A percentile compares a stretch with the other conserved stretches of the same genome.
These are phyloP conservation scores for Falcunculus frontatus DNA, from an alignment of 2,113 vertebrate species.

Conservation along the genomic window DNA sequence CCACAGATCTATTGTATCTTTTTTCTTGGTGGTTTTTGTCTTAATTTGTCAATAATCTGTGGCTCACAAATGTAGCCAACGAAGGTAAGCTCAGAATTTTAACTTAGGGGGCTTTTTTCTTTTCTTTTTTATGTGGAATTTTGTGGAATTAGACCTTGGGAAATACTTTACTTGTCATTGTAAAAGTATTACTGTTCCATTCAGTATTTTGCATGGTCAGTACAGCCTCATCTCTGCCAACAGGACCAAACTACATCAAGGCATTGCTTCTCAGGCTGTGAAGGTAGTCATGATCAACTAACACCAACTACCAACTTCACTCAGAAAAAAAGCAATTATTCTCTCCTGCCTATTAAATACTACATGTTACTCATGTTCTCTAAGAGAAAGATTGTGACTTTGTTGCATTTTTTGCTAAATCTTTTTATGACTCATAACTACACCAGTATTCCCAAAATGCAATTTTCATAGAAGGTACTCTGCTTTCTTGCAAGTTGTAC, in stretches of 20 bases:
- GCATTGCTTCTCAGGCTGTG: neutral
- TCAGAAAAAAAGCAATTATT: neutral
- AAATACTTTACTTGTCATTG: constrained; percentile 18
- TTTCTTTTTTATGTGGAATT: neutral
- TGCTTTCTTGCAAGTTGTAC: neutral
- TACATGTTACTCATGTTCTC: neutral
- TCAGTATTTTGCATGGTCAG: constrained; percentile 3
- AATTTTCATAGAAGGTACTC: neutral
- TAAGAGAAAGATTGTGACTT: neutral
- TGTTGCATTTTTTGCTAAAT: neutral
- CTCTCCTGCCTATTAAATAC: neutral
- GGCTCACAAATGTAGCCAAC: constrained; percentile 12
- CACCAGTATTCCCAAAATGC: neutral
- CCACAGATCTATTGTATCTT: neutral
- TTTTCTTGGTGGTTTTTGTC: constrained; percentile 8
- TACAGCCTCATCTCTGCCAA: constrained; percentile 13
- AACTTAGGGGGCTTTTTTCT: neutral
- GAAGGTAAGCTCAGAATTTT: neutral
- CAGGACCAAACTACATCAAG: neutral
- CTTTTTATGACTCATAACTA: neutral
- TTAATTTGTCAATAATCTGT: neutral
- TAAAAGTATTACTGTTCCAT: neutral
- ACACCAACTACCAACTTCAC: neutral
- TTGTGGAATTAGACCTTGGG: constrained; percentile 30
- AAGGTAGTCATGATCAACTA: neutral